A percentile compares a stretch with the other conserved stretches of the same genome.
phyloP scores from a whole-genome alignment of 1,140 invertebrate species.

The Zaprionus gabonicus region DNA sequence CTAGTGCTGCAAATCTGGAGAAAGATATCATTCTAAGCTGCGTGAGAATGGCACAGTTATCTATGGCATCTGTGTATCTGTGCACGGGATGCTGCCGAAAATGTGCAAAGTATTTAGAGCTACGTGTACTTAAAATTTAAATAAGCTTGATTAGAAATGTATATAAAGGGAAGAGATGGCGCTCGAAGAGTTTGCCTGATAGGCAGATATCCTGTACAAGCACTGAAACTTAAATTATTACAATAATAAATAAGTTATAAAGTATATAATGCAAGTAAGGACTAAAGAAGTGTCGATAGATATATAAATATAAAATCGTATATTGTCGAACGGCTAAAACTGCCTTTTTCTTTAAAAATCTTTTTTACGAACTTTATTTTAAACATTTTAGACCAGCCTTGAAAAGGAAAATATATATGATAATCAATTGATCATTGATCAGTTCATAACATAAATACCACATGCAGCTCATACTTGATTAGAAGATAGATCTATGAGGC shows the following conservation, averaged over 20 bases:
- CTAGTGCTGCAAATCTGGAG: slow-evolving; percentile 57
- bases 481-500: background rate
- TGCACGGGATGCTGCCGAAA: slow-evolving; percentile 36
- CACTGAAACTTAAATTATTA: background rate
- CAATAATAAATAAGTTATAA: too few species aligned
- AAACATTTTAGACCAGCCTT: too few species aligned
- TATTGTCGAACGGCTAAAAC: too few species aligned
- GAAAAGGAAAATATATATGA: too few species aligned
- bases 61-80: slow-evolving; percentile 35
- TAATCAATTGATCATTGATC: too few species aligned
- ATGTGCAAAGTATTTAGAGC: slow-evolving; percentile 23
- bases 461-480: background rate
- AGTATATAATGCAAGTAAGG: too few species aligned
- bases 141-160: background rate
- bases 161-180: background rate
- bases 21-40: slow-evolving; percentile 62
- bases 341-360: too few species aligned
- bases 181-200: background rate
- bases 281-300: too few species aligned
- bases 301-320: too few species aligned
- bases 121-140: slow-evolving; percentile 26
- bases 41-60: slow-evolving; percentile 76
- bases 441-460: too few species aligned
- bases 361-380: too few species aligned
- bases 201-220: background rate